These are phyloP conservation scores for Lithosia quadra DNA, from an alignment of 2,888 invertebrate species.

Conservation along the genomic window DNA sequence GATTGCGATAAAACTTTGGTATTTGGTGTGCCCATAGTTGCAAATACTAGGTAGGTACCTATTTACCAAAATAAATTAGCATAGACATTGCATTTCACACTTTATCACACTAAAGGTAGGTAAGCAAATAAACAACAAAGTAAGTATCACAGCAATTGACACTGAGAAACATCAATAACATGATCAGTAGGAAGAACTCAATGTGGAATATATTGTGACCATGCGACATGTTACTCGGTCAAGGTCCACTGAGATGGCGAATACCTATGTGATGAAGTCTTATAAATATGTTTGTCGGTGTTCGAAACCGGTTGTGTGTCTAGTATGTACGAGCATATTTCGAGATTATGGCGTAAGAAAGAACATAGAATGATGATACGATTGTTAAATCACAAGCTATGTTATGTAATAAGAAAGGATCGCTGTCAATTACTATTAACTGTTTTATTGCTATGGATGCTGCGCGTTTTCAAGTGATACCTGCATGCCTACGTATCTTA, in stretches of 20 bases:
- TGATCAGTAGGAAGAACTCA: background rate
- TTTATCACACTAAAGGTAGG: too few relatives aligned
- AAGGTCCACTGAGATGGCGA: conserved; percentile 37
- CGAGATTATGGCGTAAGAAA: conserved; percentile 26
- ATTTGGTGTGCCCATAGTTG: too few relatives aligned
- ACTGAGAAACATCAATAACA: background rate
- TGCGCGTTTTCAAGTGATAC: background rate
- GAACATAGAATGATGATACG: conserved; percentile 18
- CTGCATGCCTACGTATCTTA: too few relatives aligned
- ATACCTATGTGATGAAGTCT: conserved; percentile 31
- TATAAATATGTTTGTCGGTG: conserved; percentile 30
- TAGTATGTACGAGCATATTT: conserved; percentile 31
- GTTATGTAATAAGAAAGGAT: background rate
- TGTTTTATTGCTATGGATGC: background rate
- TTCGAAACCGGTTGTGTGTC: conserved; percentile 40
- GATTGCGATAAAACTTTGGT: too few relatives aligned
- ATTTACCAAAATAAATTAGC: too few relatives aligned
- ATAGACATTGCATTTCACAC: too few relatives aligned
- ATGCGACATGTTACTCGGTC: conserved; percentile 39
- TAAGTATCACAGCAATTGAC: background rate
- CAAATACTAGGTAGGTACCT: too few relatives aligned
- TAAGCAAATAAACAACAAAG: background rate
- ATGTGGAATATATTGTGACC: conserved; percentile 14
- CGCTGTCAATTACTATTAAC: background rate
- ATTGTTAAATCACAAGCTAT: conserved; percentile 8